Evolutionary conservation across 2,888 invertebrate genomes (phyloP), one percentile per base, ranked within the genome.

Genomic region (Dryococelus australis): DNA sequence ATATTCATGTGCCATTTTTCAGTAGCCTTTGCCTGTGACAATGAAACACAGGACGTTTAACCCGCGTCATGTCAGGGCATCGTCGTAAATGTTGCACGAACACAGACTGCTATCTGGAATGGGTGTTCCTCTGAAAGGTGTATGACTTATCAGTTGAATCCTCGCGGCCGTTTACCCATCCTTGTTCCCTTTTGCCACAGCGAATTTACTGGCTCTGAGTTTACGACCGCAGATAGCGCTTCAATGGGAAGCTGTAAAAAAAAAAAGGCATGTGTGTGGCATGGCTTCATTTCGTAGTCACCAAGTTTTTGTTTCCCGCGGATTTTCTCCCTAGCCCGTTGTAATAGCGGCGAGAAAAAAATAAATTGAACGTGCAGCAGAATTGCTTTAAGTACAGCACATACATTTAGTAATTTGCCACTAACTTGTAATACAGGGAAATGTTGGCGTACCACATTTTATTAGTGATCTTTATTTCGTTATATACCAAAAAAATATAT

Each of bases 81-180:
- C 65, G 24, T n/a, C 65, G 65, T 65, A 65, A 47, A 65, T 65
- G 20, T 8, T n/a, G 10, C 65, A n/a, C 65, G 8, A 65, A 65
- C 65, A 65, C 10, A 65, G 65, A 16, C 13, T 65, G 65, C 65
- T 65, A 65, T 65, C 65, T 65, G 24, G 8, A 65, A 65, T 65
- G 65, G 65, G 24, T 65, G 65, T 65, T 65, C 3, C 65, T 65
- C 65, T 16, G 65, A 65, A 65, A 8, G 24, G 65, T 65, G 4
- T 35, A 65, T 65, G 65, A 65, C 51, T 10, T 65, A 65, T 65
- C 65, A n/a, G n/a, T 24, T 65, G 65, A n/a, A 65, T 87, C 80
- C 85, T 28, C 79, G 13, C 47, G 78, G 43, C 51, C 35, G n/a
- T 86, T 80, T 86, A 43, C 35, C 86, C 35, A 28, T 10, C 35